A percentile compares a stretch with the other conserved stretches of the same genome.
phyloP scores from a whole-genome alignment of 1,140 invertebrate genomes.

The Neotoxoptera formosana region DNA sequence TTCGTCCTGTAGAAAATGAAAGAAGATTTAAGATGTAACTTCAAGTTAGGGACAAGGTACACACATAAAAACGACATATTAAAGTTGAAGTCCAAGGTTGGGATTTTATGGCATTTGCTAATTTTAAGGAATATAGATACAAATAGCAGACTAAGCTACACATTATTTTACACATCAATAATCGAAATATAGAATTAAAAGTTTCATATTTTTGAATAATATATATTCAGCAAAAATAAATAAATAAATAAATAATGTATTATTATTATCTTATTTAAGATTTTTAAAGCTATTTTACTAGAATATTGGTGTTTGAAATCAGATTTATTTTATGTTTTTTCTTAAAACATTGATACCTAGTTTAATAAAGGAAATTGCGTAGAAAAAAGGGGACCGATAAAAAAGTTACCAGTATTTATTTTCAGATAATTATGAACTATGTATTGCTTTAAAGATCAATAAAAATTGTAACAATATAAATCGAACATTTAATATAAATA shows the following conservation, averaged over 20 bases:
- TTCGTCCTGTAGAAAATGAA: neutral
- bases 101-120: neutral
- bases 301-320: neutral
- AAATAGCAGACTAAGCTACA: neutral
- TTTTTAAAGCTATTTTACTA: neutral
- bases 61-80: neutral
- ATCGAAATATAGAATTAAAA: neutral
- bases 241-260: too few species aligned
- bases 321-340: neutral
- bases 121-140: neutral
- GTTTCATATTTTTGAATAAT: neutral
- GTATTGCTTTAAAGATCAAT: too few species aligned
- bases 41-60: neutral
- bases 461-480: neutral
- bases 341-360: too few species aligned
- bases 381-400: neutral
- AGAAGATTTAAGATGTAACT: neutral
- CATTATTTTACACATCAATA: neutral
- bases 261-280: neutral
- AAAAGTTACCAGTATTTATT: too few species aligned
- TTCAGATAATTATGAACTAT: neutral
- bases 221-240: neutral
- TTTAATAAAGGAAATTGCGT: neutral
- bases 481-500: neutral
- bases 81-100: neutral